Conservation (phyloP, 2,797 vertebrate genomes). For the Martes flavigula region DNA sequence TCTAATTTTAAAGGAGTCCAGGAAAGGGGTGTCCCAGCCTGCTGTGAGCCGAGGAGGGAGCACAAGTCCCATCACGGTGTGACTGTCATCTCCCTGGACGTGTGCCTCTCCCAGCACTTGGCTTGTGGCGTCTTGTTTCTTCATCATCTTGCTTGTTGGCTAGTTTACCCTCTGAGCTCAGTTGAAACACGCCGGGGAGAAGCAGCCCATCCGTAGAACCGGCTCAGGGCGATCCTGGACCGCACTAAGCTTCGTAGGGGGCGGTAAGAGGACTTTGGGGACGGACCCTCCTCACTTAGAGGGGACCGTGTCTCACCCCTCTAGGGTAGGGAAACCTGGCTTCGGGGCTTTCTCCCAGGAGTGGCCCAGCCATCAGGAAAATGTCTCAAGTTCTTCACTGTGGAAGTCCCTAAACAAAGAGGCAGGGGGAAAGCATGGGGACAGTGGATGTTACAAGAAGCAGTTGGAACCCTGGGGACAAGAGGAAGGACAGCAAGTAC, state of each 20-base stretch:
- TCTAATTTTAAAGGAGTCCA: too few relatives aligned
- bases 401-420: neutral
- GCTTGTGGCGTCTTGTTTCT: neutral
- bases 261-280: neutral
- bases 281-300: neutral
- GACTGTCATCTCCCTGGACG: rapidly evolving
- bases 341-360: neutral
- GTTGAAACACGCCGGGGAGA: neutral
- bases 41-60: neutral
- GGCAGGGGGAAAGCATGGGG: neutral
- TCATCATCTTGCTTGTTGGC: neutral
- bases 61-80: rapidly evolving
- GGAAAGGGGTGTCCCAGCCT: neutral
- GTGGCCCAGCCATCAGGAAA: neutral
- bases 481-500: neutral
- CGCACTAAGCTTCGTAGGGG: neutral
- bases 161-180: neutral
- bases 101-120: neutral
- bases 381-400: neutral
- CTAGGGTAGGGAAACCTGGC: too few relatives aligned
- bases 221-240: neutral
- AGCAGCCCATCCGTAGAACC: neutral
- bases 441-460: neutral
- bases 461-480: neutral
- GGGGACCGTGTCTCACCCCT: neutral